These are phyloP conservation scores for Trinectes maculatus DNA, from an alignment of 2,113 vertebrate species.

Conservation along the genomic window DNA sequence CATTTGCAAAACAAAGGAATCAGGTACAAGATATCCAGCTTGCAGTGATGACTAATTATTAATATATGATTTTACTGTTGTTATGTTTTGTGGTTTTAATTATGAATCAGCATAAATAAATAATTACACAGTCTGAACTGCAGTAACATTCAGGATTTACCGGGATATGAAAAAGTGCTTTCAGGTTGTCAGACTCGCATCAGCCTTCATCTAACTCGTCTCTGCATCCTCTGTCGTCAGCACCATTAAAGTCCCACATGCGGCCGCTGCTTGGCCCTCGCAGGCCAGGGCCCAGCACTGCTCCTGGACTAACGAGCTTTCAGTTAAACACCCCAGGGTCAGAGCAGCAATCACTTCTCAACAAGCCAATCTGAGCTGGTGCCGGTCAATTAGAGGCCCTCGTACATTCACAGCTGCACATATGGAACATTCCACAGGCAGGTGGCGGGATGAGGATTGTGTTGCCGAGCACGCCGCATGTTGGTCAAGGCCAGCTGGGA, in stretches of 20 bases:
- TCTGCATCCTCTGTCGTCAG: slow-evolving; percentile 11
- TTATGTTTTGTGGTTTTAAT: not conserved
- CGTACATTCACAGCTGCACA: slow-evolving; percentile 63
- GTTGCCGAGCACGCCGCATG: not conserved
- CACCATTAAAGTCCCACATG: not conserved
- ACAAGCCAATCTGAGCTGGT: slow-evolving; percentile 49
- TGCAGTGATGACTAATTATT: not conserved
- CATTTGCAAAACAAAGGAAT: not conserved
- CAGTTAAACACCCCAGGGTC: slow-evolving; percentile 42
- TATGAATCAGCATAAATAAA: too few species aligned
- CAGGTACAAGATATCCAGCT: not conserved
- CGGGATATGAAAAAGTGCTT: not conserved
- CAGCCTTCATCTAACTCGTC: not conserved
- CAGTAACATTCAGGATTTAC: not conserved
- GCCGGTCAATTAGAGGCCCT: slow-evolving; percentile 50
- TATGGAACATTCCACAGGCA: slow-evolving; percentile 60
- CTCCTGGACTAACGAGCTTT: slow-evolving; percentile 57
- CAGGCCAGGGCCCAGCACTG: slow-evolving; percentile 33
- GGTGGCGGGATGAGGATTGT: slow-evolving; percentile 48
- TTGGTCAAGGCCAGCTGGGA: slow-evolving; percentile 44
- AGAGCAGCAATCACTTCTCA: slow-evolving; percentile 47
- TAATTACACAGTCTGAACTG: not conserved
- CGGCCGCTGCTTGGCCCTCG: slow-evolving; percentile 18
- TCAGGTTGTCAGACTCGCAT: not conserved
- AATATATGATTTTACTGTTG: too few species aligned